Percentiles rank a stretch among this genome's conserved stretches.
phyloP scores from a whole-genome alignment of 2,888 invertebrate species.

The Mesodorylaimus sp. region DNA sequence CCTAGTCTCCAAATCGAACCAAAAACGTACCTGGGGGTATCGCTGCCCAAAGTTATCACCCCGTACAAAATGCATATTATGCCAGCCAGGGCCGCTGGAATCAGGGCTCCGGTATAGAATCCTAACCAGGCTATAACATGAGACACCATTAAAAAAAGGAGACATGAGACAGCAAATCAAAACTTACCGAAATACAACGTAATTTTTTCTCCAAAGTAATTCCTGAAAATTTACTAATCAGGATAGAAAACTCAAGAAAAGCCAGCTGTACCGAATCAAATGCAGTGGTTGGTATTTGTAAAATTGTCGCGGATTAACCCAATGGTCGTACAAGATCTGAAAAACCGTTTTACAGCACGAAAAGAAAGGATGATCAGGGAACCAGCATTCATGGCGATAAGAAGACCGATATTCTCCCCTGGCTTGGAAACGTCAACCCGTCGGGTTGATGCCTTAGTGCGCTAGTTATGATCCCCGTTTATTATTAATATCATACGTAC shows the following conservation, averaged over 20 bases:
- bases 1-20: no score
- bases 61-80: slow-evolving; percentile 69
- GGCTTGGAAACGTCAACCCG: no score
- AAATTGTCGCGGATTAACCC: slow-evolving; percentile 75
- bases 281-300: slow-evolving; percentile 80
- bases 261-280: slow-evolving; percentile 43
- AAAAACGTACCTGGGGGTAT: slow-evolving; percentile 58
- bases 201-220: slow-evolving; percentile 80
- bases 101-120: slow-evolving; percentile 71
- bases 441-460: no score
- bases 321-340: slow-evolving; percentile 69
- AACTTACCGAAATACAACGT: slow-evolving; percentile 73
- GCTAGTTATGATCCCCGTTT: no score
- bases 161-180: no score
- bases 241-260: neutral
- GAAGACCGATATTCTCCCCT: no score
- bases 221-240: slow-evolving; percentile 32
- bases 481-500: no score
- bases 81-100: slow-evolving; percentile 67
- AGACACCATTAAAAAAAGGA: no score
- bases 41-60: slow-evolving; percentile 56
- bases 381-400: no score
- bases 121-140: slow-evolving; percentile 87
- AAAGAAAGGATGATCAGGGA: no score
- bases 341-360: no score